Conservation (phyloP, 2,113 vertebrate species). For the Protomyctophum bolini region DNA sequence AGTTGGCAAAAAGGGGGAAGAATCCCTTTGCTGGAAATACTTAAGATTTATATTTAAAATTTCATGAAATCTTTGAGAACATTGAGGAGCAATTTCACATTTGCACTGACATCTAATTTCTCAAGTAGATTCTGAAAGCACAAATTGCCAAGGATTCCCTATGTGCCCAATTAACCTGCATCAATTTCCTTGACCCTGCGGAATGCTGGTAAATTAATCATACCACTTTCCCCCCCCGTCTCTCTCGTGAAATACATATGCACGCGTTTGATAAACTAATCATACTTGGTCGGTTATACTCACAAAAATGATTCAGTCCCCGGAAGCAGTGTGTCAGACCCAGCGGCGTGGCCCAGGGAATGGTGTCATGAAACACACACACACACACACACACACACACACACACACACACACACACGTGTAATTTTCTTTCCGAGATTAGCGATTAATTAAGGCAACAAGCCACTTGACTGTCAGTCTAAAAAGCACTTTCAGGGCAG, state of each 20-base stretch:
- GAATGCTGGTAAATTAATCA: conserved; percentile 85
- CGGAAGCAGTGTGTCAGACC: conserved; percentile 78
- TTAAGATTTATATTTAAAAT: conserved; percentile 82
- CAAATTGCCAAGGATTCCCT: conserved; percentile 84
- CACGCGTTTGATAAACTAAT: conserved; percentile 83
- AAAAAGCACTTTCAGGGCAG: too few species aligned
- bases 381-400: conserved; percentile 1
- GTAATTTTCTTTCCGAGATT: neutral
- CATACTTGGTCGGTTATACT: conserved; percentile 77
- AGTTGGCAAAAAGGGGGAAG: conserved; percentile 67
- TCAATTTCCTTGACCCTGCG: conserved; percentile 83
- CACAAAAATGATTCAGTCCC: conserved; percentile 80
- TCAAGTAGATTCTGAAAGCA: conserved; percentile 82
- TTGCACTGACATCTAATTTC: conserved; percentile 87
- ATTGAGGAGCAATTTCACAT: conserved; percentile 84
- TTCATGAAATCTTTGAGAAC: conserved; percentile 85
- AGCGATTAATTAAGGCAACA: neutral
- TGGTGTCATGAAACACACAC: conserved; percentile 34
- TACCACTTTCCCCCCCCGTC: conserved; percentile 56
- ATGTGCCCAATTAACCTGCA: conserved; percentile 84
- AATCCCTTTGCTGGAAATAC: conserved; percentile 80
- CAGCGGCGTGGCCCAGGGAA: conserved; percentile 76
- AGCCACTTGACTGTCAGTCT: neutral
- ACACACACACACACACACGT: neutral
- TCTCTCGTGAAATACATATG: conserved; percentile 76